Percentiles rank a stretch among this genome's conserved stretches.
phyloP scores from a whole-genome alignment of 1,140 invertebrate genomes.

The Formica exsecta region DNA sequence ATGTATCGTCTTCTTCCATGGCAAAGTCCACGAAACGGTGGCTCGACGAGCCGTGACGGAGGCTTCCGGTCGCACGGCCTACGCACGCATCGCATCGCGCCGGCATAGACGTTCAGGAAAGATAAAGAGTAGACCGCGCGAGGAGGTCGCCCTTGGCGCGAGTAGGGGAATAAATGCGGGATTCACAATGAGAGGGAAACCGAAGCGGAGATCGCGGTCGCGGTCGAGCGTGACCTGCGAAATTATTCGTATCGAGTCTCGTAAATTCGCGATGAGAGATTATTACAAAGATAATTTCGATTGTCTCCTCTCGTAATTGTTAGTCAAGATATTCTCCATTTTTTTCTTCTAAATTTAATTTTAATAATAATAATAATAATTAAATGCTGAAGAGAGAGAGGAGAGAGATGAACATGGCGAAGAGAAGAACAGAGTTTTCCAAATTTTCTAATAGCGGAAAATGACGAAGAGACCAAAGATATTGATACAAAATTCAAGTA shows the following conservation, averaged over 20 bases:
- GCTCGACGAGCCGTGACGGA: slow-evolving; percentile 81
- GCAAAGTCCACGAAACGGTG: slow-evolving; percentile 67
- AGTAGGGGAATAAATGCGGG: slow-evolving; percentile 44
- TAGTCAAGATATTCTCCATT: background rate
- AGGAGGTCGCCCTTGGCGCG: slow-evolving; percentile 44
- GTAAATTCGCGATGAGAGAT: background rate
- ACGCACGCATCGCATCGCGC: slow-evolving; percentile 70
- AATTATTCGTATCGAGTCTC: slow-evolving; percentile 41
- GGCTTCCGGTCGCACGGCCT: slow-evolving; percentile 84
- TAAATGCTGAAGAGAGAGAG: background rate
- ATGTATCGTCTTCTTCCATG: slow-evolving; percentile 44
- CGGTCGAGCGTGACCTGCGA: slow-evolving; percentile 55
- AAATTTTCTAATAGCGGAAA: slow-evolving; percentile 14
- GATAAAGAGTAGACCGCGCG: slow-evolving; percentile 61
- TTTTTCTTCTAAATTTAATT: background rate
- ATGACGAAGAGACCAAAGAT: background rate
- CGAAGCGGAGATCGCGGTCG: slow-evolving; percentile 40
- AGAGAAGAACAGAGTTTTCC: background rate
- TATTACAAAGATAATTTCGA: background rate
- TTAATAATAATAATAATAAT: slow-evolving; percentile 12
- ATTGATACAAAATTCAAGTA: background rate
- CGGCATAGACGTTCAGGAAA: slow-evolving; percentile 52
- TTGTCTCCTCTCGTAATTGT: too few species aligned
- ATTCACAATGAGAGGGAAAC: slow-evolving; percentile 61
- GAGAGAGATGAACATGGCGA: background rate